These are phyloP conservation scores for Heteromormyrus szaboi DNA, from an alignment of 2,797 vertebrate genomes.

Conservation along the genomic window DNA sequence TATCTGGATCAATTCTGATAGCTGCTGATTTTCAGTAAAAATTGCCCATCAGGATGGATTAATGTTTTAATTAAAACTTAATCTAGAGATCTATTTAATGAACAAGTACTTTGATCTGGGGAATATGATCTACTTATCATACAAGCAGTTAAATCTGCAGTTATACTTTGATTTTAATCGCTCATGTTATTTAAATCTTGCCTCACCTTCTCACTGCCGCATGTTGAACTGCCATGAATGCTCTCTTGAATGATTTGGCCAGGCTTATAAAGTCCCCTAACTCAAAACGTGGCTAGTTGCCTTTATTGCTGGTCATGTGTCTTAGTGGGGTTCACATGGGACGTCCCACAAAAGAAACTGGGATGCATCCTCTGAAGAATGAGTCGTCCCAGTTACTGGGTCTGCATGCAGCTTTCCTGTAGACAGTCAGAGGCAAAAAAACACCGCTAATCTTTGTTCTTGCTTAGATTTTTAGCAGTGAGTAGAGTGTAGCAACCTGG, in stretches of 20 bases:
- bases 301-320: background rate
- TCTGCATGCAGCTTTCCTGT: background rate
- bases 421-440: background rate
- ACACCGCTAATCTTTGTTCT: background rate
- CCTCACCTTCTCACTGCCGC: background rate
- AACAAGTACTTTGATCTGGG: background rate
- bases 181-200: slow-evolving; percentile 5
- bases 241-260: background rate
- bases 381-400: background rate
- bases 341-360: background rate
- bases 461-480: background rate
- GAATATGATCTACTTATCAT: background rate
- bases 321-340: background rate
- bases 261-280: background rate
- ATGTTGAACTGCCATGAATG: background rate
- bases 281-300: background rate
- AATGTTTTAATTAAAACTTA: background rate
- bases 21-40: background rate
- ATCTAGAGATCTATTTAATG: background rate
- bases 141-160: background rate
- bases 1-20: background rate
- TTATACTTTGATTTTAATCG: background rate
- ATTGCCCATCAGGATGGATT: background rate
- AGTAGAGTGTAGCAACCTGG: background rate
- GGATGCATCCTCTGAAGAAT: background rate